Base-by-base conservation (phyloP, 1,140 invertebrate species). In the Druon quercuslanigerum region DNA sequence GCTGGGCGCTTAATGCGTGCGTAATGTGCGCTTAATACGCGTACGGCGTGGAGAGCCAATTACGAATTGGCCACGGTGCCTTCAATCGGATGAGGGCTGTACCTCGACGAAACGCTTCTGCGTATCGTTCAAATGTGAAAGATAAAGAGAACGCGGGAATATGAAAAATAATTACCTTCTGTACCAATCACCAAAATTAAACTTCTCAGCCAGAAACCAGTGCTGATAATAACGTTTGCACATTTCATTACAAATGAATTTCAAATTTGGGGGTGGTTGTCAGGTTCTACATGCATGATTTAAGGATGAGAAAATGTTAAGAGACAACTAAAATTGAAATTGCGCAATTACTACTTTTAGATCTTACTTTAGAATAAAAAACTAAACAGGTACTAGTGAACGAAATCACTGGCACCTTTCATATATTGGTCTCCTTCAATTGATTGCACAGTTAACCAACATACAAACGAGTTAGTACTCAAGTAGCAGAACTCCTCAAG, bases 51-150 rank as follows among this genome's bases (percentile, higher is more conserved):
- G 79, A 81, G 80, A 78, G 82, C 78, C 85, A 87, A 88, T 88
- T 87, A 88, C 85, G 79, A 84, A 88, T 88, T 87, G 72, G 86
- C 75, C 78, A 86, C 83, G 85, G 80, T 82, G 79, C 84, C 83
- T 84, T 84, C 84, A 80, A 84, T 84, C 81, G 82, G 84, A 83
- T 78, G 81, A 80, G 79, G 82, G 79, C 84, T 82, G 81, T 71
- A 80, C 71, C 82, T 72, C 73, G 74, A 25, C 75, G 70, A 71
- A 77, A 72, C 75, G 56, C 76, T 78, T 76, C 76, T 73, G 19
- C 51, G 76, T 78, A 74, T 76, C 33, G 16, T 40, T 33, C 57
- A 66, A 60, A 66, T 66, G 57, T 33, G 33, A 33, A 16, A 14
- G 57, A 66, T 66, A 66, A 66, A 16, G 57, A 66, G 57, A 40